Evolutionary conservation across 1,140 invertebrate species (phyloP).

Genomic region (Neodiprion virginianus): DNA sequence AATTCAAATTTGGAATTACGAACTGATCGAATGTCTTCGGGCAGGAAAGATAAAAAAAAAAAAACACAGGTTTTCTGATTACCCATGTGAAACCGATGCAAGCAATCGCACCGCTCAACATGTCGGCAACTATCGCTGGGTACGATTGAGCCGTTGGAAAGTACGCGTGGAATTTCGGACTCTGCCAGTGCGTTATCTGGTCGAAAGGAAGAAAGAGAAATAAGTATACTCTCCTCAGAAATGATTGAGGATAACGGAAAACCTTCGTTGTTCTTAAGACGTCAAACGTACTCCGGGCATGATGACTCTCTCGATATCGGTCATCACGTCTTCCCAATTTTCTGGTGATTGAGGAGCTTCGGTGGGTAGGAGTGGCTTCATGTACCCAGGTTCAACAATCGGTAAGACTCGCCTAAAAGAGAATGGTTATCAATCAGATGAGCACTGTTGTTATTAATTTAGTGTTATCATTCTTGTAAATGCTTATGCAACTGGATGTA

Average conservation of each 20-base stretch:
- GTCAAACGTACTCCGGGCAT: slow-evolving; percentile 83
- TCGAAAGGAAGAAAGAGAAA: slow-evolving; percentile 26
- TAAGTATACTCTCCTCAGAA: neutral
- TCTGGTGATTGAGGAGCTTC: slow-evolving; percentile 83
- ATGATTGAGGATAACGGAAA: neutral
- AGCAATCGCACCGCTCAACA: slow-evolving; percentile 92
- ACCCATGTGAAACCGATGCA: slow-evolving; percentile 91
- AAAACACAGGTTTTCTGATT: slow-evolving; percentile 33
- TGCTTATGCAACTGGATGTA: too few species aligned
- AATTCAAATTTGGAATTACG: slow-evolving; percentile 13
- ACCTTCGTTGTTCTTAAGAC: neutral
- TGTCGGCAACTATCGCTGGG: slow-evolving; percentile 92
- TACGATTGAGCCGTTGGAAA: slow-evolving; percentile 97
- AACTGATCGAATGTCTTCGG: slow-evolving; percentile 5
- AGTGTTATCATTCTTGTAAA: too few species aligned
- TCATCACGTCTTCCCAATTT: slow-evolving; percentile 88
- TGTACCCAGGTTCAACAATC: slow-evolving; percentile 82
- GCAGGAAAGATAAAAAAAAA: slow-evolving; percentile 28
- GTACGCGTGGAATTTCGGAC: slow-evolving; percentile 97
- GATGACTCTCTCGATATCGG: slow-evolving; percentile 90
- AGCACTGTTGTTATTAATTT: too few species aligned
- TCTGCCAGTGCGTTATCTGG: slow-evolving; percentile 96
- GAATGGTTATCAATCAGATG: neutral
- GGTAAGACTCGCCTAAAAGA: slow-evolving; percentile 79
- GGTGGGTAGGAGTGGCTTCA: slow-evolving; percentile 83